A percentile compares a stretch with the other conserved stretches of the same genome.
Evolutionary conservation across 2,888 invertebrate species (phyloP).

Genomic region (Drosophila anomalata): DNA sequence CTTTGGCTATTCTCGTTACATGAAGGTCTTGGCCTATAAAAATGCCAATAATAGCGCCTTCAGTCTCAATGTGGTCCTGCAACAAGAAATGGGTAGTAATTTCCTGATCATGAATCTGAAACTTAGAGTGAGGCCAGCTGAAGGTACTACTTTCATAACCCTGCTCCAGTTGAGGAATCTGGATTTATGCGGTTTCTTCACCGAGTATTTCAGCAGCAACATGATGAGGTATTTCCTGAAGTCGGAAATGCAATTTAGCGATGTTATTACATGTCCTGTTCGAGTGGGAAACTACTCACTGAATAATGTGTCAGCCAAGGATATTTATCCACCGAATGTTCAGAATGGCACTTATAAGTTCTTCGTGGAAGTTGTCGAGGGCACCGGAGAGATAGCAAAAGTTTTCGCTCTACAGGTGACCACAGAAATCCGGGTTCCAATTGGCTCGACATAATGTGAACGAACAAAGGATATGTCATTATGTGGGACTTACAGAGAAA

Average conservation of each 20-base stretch:
- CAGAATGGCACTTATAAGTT: conserved; percentile 58
- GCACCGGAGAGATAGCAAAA: conserved; percentile 57
- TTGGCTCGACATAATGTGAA: conserved; percentile 26
- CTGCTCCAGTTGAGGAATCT: conserved; percentile 47
- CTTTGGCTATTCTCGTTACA: conserved; percentile 43
- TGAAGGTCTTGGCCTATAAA: conserved; percentile 32
- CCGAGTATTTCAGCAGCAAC: conserved; percentile 30
- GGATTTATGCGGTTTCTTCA: conserved; percentile 62
- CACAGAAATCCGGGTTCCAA: conserved; percentile 34
- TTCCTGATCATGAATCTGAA: conserved; percentile 60
- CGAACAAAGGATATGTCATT: conserved; percentile 66
- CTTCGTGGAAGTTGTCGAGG: conserved; percentile 58
- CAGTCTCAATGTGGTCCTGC: conserved; percentile 42
- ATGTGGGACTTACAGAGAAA: conserved; percentile 48
- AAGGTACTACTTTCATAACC: conserved; percentile 10
- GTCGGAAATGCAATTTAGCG: conserved; percentile 26
- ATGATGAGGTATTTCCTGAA: conserved; percentile 51
- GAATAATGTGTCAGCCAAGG: conserved; percentile 31
- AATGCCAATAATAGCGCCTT: conserved; percentile 49
- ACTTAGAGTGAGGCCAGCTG: conserved; percentile 30
- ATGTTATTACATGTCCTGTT: conserved; percentile 54
- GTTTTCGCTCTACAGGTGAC: conserved; percentile 65
- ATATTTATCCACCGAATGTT: conserved; percentile 40
- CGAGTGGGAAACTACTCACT: conserved; percentile 53
- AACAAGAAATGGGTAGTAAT: conserved; percentile 55